phyloP scores from a whole-genome alignment of 2,113 vertebrate genomes.

The Erpornis zantholeuca region DNA sequence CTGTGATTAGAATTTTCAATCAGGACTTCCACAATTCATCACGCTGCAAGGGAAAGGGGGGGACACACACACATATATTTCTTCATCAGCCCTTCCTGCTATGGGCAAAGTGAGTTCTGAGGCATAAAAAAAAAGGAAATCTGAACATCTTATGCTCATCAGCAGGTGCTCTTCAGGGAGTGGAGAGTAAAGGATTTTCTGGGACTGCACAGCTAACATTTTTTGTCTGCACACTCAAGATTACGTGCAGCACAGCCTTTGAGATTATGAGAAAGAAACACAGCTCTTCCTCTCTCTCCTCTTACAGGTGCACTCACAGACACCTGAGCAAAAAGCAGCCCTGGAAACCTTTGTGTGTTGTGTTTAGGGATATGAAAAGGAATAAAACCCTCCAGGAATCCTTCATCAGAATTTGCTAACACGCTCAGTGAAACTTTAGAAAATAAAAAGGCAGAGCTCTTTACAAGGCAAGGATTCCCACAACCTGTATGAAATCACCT shows the following conservation, averaged over 20 bases:
- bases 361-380: neutral
- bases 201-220: neutral
- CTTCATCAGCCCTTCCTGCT: neutral
- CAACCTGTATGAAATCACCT: neutral
- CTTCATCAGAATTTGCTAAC: neutral
- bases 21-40: constrained; percentile 68
- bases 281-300: neutral
- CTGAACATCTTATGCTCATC: neutral
- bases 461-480: neutral
- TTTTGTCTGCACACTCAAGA: neutral
- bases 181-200: neutral
- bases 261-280: neutral
- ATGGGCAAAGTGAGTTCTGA: neutral
- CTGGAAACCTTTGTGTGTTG: neutral
- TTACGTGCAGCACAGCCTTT: neutral
- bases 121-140: neutral
- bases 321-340: neutral
- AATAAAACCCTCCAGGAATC: neutral
- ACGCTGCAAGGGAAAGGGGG: neutral
- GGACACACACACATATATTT: neutral
- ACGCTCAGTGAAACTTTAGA: neutral
- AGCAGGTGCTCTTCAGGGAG: neutral
- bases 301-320: neutral
- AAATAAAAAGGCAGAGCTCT: neutral
- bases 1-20: constrained; percentile 83